Evolutionary conservation across 1,140 invertebrate genomes (phyloP).

Genomic region (Melanaphis sacchari): DNA sequence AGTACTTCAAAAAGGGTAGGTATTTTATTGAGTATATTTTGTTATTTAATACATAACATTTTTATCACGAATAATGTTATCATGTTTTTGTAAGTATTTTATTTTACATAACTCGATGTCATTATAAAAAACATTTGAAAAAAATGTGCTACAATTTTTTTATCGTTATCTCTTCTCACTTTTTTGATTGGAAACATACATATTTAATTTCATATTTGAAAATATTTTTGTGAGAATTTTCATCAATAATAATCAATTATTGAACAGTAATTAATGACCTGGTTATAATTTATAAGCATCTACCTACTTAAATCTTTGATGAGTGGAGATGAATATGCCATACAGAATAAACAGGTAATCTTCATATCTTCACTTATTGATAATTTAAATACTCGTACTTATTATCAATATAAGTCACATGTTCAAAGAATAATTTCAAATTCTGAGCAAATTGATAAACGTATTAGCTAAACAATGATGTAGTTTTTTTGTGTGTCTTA

Average conservation of each 20-base stretch:
- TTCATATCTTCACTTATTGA: neutral
- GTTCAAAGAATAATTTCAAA: neutral
- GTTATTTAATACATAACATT: too few relatives aligned
- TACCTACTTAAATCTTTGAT: neutral
- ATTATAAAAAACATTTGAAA: too few relatives aligned
- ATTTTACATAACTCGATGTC: too few relatives aligned
- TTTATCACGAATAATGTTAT: too few relatives aligned
- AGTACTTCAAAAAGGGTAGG: too few relatives aligned
- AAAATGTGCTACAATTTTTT: too few relatives aligned
- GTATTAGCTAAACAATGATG: neutral
- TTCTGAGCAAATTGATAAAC: neutral
- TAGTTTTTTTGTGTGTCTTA: neutral
- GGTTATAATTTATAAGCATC: neutral
- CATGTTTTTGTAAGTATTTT: neutral
- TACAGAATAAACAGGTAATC: neutral
- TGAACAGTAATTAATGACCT: neutral
- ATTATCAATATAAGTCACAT: neutral
- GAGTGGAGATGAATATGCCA: neutral
- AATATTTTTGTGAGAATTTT: neutral
- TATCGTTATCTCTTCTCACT: neutral
- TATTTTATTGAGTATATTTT: neutral
- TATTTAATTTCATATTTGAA: neutral
- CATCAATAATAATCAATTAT: neutral
- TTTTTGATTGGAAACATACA: neutral
- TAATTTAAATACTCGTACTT: neutral